Percentiles rank a stretch among this genome's conserved stretches.
These are phyloP conservation scores for Caenorhabditis wallacei DNA, from an alignment of 2,888 invertebrate species.

Conservation along the genomic window DNA sequence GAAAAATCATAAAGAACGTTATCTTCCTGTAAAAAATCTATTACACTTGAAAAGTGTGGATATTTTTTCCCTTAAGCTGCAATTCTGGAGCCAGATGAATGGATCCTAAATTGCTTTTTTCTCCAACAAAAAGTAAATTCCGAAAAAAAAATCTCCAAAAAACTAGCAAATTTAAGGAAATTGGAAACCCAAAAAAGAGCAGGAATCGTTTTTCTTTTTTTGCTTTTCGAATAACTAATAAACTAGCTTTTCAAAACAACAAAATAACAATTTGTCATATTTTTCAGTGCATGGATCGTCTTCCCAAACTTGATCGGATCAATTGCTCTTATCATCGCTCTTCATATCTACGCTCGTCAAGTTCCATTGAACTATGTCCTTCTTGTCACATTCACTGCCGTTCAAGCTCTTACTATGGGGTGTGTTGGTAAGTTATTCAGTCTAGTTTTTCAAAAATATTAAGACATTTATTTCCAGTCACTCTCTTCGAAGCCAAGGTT, in stretches of 20 bases:
- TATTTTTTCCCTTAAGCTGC: too few species aligned
- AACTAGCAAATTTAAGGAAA: background rate
- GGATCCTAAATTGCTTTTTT: too few species aligned
- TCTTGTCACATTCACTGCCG: slow-evolving; percentile 88
- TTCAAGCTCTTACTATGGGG: slow-evolving; percentile 90
- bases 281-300: slow-evolving; percentile 84
- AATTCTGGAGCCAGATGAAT: too few species aligned
- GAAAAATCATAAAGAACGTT: too few species aligned
- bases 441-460: too few species aligned
- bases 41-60: too few species aligned
- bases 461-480: slow-evolving; percentile 85
- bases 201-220: slow-evolving; percentile 15
- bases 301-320: slow-evolving; percentile 85
- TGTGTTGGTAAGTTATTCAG: slow-evolving; percentile 85
- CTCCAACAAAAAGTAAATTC: too few species aligned
- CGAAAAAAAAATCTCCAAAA: background rate
- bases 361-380: slow-evolving; percentile 91
- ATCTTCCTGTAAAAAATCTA: too few species aligned
- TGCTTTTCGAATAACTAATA: slow-evolving; percentile 26
- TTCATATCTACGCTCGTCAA: slow-evolving; percentile 89
- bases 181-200: background rate
- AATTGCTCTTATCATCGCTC: slow-evolving; percentile 87
- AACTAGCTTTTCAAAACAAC: slow-evolving; percentile 2
- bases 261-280: background rate
- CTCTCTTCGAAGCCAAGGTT: slow-evolving; percentile 89